Evolutionary conservation across 2,113 vertebrate genomes (phyloP), one percentile per base, ranked within the genome.

Genomic region (Elephas maximus): DNA sequence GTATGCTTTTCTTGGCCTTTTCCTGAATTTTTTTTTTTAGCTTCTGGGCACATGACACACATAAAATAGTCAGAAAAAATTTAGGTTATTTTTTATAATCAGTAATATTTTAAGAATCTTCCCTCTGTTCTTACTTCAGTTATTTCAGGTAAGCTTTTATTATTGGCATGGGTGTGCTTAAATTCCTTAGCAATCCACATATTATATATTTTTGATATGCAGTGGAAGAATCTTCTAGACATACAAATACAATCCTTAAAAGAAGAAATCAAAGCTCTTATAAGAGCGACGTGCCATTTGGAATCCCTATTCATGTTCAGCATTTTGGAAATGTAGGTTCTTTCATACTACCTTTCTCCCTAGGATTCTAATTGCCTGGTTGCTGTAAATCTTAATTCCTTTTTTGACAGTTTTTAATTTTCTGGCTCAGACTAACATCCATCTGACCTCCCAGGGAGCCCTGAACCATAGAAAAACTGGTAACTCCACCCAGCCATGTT

Each of bases 11-110:
- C 37, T 91, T 73, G 6, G 23, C 11, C 77, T 82, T 95, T 91
- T 82, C 23, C 28, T 91, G 30, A 94, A 67, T 90, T 84, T 41
- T 37, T 37, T 37, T 57, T 76, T 92, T 90, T 74, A 90, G 45
- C 60, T 74, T 88, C 90, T 78, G 63, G 60, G 48, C 30, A 63
- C 45, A 44, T 30, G 60, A 78, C 21, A 91, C 67, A 74, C n/a
- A 71, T 41, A 83, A 85, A 74, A 93, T 23, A 87, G 53, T 86
- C 63, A 86, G 45, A 73, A 74, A 89, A 85, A 48, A 4, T 4
- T 60, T 30, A 67, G 83, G 23, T 53, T 41, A 6, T 85, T 65
- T 69, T 95, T 88, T 41, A 12, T 48, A 84, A 53, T 82, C 2
- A 80, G 9, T 24, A 73, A 8, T 76, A 80, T 84, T 88, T 91